Evolutionary conservation across 2,888 invertebrate genomes (phyloP), one percentile per base, ranked within the genome.

Genomic region (Andrena fulva): DNA sequence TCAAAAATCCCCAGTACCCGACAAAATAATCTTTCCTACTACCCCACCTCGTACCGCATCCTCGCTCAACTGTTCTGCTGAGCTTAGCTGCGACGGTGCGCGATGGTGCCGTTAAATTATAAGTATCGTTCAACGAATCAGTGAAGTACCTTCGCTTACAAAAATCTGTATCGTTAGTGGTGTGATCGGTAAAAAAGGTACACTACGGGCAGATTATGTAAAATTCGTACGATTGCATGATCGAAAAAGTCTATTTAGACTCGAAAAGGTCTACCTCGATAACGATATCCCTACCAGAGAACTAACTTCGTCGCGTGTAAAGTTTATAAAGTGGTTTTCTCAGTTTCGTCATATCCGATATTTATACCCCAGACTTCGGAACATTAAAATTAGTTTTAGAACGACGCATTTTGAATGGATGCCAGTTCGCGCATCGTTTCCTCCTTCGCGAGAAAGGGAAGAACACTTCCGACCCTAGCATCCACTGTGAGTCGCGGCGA

Each of bases 321-420:
- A 80, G 54, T 67, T 77, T 70, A 35, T 42, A 73, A 80, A 79
- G 60, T 48, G 52, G 24, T 68, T 75, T 52, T 60, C 66, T 52
- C 72, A 24, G 48, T 71, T 68, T 54, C 42, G 7, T 66, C 60
- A 48, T 50, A 10, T 59, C 8, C 52, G 54, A 62, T 70, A 80
- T 42, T 54, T 73, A 64, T 63, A 62, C 60, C 62, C 29, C 56
- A 56, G 64, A 54, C 33, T 59, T 24, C 16, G 33, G 52, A 74
- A 74, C 48, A n/a, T 75, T 70, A 73, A 66, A 66, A 71, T 67
- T 80, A 70, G 33, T 77, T 73, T 77, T 67, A 74, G 73, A 74
- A 77, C 63, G 56, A 67, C 52, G 54, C 66, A 31, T 16, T 68
- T 54, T 77, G 64, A 73, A 70, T 27, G 8, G 27, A 59, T 56